These are phyloP conservation scores for Nettapus auritus DNA, from an alignment of 2,113 vertebrate genomes.

Conservation along the genomic window DNA sequence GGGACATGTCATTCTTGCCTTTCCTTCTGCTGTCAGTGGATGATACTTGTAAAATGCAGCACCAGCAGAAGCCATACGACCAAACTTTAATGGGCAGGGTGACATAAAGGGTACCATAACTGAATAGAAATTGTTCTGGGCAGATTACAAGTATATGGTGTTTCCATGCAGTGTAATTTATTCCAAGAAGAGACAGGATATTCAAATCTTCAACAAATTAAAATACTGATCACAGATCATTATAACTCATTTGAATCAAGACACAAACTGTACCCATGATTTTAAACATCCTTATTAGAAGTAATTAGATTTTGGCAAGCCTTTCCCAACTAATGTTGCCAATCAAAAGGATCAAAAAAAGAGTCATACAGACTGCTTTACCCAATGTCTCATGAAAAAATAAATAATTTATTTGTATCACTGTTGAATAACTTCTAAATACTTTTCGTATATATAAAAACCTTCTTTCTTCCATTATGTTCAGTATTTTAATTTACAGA, in stretches of 20 bases:
- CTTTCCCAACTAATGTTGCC: conserved; percentile 19
- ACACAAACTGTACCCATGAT: background rate
- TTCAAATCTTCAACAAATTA: conserved; percentile 20
- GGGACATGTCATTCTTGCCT: background rate
- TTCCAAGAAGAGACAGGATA: background rate
- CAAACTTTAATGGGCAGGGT: background rate
- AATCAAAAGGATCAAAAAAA: background rate
- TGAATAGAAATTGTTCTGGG: background rate
- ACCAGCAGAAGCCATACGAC: background rate
- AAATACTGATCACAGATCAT: conserved; percentile 25
- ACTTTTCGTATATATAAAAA: background rate
- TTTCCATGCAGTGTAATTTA: background rate
- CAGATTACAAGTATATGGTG: background rate
- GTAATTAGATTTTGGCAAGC: conserved; percentile 40
- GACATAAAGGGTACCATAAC: background rate
- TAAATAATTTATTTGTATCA: background rate
- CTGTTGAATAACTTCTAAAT: background rate
- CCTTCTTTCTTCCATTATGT: background rate
- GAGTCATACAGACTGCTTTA: background rate
- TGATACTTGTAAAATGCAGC: background rate
- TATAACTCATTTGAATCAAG: conserved; percentile 48
- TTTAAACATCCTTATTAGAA: conserved; percentile 30
- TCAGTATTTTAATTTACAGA: conserved; percentile 32
- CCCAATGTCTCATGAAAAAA: background rate
- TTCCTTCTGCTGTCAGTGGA: background rate